Evolutionary conservation across 2,888 invertebrate species (phyloP).

Genomic region (Hydroisotoma schaefferi): DNA sequence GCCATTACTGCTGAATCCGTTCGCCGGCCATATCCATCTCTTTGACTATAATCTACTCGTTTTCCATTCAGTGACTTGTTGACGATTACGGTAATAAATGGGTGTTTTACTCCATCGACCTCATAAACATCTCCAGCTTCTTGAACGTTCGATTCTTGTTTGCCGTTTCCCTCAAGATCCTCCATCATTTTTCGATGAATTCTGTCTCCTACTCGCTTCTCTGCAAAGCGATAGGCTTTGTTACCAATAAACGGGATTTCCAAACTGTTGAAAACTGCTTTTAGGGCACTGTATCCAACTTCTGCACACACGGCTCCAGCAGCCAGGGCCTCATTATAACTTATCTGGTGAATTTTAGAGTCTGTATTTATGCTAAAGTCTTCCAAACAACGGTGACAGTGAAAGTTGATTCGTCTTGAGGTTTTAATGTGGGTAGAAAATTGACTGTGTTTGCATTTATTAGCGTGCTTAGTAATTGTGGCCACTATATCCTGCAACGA

Average conservation of each 20-base stretch:
- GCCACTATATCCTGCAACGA: too few relatives aligned
- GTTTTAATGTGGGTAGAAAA: too few relatives aligned
- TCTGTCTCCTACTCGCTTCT: neutral
- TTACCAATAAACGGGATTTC: neutral
- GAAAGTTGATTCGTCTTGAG: too few relatives aligned
- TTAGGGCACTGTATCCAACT: slow-evolving; percentile 10
- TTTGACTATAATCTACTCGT: slow-evolving; percentile 13
- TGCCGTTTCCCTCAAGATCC: slow-evolving; percentile 31
- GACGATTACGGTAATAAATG: slow-evolving; percentile 19
- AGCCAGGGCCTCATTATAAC: neutral
- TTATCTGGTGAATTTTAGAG: neutral
- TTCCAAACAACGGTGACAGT: too few relatives aligned
- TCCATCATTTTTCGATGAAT: slow-evolving; percentile 53
- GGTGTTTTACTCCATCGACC: slow-evolving; percentile 1
- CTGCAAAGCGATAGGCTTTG: neutral
- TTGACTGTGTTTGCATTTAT: too few relatives aligned
- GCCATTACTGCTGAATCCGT: too few relatives aligned
- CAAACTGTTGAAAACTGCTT: slow-evolving; percentile 2
- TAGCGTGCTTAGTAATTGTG: too few relatives aligned
- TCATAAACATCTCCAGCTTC: slow-evolving; percentile 9
- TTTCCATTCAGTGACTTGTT: slow-evolving; percentile 14
- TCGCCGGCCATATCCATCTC: too few relatives aligned
- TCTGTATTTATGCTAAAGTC: too few relatives aligned
- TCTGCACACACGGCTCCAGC: slow-evolving; percentile 3
- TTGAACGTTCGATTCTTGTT: slow-evolving; percentile 15